Evolutionary conservation across 2,888 invertebrate species (phyloP).

Genomic region (Dorcus parallelipipedus): DNA sequence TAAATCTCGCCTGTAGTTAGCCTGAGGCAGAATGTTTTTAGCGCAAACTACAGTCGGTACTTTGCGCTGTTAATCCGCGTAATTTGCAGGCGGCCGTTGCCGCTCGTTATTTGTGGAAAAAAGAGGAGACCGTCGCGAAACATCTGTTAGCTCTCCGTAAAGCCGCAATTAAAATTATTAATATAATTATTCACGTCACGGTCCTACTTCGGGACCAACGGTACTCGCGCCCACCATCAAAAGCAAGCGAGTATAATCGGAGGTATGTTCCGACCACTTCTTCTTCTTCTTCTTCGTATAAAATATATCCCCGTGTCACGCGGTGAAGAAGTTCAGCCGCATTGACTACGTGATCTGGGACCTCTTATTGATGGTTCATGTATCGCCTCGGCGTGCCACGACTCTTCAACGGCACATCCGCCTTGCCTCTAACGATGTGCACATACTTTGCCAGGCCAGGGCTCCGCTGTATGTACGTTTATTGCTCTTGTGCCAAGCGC

Average conservation of each 20-base stretch:
- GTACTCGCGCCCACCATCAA: neutral
- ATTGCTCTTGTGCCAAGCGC: conserved; percentile 5
- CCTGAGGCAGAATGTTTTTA: neutral
- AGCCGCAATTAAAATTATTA: conserved; percentile 1
- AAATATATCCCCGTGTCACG: conserved; percentile 12
- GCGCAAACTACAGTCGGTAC: neutral
- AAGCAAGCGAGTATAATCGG: conserved; percentile 1
- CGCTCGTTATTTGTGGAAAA: neutral
- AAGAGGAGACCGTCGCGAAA: neutral
- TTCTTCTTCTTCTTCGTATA: conserved; percentile 9
- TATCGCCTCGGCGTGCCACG: conserved; percentile 14
- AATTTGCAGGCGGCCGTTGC: conserved; percentile 9
- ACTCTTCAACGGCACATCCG: conserved; percentile 14
- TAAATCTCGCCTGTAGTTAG: neutral
- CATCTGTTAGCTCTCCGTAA: neutral
- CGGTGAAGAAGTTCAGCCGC: conserved; percentile 14
- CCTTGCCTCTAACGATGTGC: conserved; percentile 14
- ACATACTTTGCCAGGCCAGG: conserved; percentile 7
- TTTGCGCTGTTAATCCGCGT: conserved; percentile 9
- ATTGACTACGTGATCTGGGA: conserved; percentile 19
- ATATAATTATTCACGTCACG: conserved; percentile 7
- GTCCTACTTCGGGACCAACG: neutral
- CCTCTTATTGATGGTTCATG: conserved; percentile 15
- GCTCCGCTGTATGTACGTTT: conserved; percentile 1
- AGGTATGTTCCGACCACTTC: neutral